A percentile compares a stretch with the other conserved stretches of the same genome.
Conservation (phyloP, 2,113 vertebrate species). For the Xenus cinereus region DNA sequence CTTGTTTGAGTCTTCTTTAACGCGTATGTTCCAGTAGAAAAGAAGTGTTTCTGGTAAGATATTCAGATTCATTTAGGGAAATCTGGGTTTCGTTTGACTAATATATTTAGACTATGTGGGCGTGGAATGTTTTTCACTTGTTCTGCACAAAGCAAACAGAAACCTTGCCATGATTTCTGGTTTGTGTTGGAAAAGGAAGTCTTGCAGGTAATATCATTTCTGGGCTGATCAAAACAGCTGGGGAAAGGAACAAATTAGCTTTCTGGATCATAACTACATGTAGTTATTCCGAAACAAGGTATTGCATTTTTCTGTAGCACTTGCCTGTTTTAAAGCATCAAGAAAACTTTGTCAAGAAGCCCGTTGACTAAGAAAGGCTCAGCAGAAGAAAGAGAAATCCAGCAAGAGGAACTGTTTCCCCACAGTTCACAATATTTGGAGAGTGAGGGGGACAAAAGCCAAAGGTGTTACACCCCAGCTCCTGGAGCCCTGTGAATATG, state of each 20-base stretch:
- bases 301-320: not conserved
- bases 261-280: not conserved
- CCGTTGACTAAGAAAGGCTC: not conserved
- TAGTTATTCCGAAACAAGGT: not conserved
- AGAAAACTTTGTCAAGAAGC: not conserved
- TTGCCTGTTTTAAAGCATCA: not conserved
- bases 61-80: not conserved
- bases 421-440: not conserved
- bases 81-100: not conserved
- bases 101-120: not conserved
- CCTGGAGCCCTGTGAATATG: not conserved
- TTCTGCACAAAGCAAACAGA: not conserved
- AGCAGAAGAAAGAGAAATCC: not conserved
- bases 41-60: not conserved
- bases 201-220: constrained; percentile 4
- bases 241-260: not conserved
- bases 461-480: not conserved
- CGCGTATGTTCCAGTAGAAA: not conserved
- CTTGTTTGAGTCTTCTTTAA: not conserved
- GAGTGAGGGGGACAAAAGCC: not conserved
- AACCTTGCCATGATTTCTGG: not conserved
- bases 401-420: not conserved
- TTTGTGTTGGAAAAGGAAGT: constrained; percentile 10
- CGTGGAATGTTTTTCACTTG: constrained; percentile 1
- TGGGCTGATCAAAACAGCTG: not conserved